These are phyloP conservation scores for Drosophila greeni DNA, from an alignment of 2,888 invertebrate species.

Conservation along the genomic window DNA sequence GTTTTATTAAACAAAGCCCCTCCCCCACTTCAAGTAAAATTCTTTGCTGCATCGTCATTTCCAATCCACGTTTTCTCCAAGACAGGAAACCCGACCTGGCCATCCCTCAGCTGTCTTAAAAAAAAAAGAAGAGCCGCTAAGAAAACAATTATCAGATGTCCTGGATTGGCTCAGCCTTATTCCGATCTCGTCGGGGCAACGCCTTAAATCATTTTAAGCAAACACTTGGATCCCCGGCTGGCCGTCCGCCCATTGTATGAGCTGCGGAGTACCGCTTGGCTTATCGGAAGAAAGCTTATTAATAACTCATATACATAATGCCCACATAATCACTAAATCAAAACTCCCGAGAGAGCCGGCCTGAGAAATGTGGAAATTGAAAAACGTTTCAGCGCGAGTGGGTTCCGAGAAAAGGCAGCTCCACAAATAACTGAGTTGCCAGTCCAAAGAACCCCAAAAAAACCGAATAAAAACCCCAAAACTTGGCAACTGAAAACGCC, in stretches of 20 bases:
- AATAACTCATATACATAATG: constrained; percentile 61
- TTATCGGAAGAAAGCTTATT: constrained; percentile 69
- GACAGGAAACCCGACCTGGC: neutral
- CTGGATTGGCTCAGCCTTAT: constrained; percentile 46
- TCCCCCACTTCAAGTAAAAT: too few species aligned
- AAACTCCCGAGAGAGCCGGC: constrained; percentile 37
- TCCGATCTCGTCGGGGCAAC: constrained; percentile 42
- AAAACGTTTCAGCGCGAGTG: constrained; percentile 53
- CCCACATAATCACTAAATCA: constrained; percentile 66
- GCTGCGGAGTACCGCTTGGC: constrained; percentile 31
- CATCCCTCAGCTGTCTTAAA: neutral
- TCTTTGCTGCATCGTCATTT: too few species aligned
- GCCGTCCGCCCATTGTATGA: constrained; percentile 55
- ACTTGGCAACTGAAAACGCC: constrained; percentile 60
- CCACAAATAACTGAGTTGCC: constrained; percentile 38
- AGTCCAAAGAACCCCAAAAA: constrained; percentile 15
- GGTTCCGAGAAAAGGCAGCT: constrained; percentile 34
- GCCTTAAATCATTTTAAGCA: constrained; percentile 64
- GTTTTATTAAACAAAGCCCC: neutral
- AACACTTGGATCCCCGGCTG: constrained; percentile 54
- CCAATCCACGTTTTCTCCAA: neutral
- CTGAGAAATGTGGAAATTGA: constrained; percentile 73
- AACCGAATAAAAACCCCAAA: constrained; percentile 5
- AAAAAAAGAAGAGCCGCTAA: constrained; percentile 10
- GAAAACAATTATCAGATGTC: constrained; percentile 60